Evolutionary conservation across 2,113 vertebrate species (phyloP).

Genomic region (Trogon surrucura): DNA sequence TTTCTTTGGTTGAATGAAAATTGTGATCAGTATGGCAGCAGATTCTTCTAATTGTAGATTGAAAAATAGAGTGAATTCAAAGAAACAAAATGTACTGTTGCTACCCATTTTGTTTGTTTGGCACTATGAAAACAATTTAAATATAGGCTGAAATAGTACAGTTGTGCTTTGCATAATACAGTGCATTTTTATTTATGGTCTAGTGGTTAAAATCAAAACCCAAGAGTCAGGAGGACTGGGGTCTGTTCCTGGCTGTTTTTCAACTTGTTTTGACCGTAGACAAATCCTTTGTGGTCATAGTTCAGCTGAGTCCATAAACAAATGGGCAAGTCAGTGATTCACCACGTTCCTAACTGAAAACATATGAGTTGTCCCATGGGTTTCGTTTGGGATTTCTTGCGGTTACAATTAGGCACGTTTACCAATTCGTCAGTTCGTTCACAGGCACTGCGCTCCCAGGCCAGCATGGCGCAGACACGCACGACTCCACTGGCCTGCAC

Average conservation of each 20-base stretch:
- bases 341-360: neutral
- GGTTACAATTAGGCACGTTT: conserved; percentile 1
- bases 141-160: neutral
- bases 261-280: neutral
- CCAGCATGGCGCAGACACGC: neutral
- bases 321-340: conserved; percentile 37
- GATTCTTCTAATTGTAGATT: neutral
- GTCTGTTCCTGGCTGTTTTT: conserved; percentile 21
- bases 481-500: rapidly evolving
- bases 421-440: neutral
- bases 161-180: neutral
- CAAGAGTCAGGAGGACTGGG: neutral
- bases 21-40: neutral
- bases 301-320: conserved; percentile 20
- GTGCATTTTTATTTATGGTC: neutral
- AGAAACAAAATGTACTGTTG: neutral
- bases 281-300: neutral
- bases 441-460: neutral
- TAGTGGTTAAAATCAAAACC: conserved; percentile 19
- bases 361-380: neutral
- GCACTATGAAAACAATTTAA: neutral
- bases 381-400: neutral
- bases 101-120: neutral
- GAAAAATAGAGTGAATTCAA: neutral
- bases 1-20: neutral